Evolutionary conservation across 2,888 invertebrate species (phyloP), one percentile per base, ranked within the genome.

Genomic region (Cloeon dipterum): DNA sequence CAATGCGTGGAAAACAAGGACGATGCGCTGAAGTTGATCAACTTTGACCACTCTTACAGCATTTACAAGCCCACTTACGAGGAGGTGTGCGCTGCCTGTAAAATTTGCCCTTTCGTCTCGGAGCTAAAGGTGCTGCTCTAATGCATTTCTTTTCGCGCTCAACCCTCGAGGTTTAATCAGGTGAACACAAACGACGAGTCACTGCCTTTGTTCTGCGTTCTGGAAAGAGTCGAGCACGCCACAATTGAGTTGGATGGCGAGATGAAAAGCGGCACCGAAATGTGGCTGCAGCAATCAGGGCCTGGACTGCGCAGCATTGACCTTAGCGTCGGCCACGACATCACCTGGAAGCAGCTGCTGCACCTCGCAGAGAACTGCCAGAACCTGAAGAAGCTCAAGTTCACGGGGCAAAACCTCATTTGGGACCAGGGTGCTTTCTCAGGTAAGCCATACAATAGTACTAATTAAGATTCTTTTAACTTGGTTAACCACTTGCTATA

Each of bases 391-490:
- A 5, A 14, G 5, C n/a, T 29, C 5, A 7, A 16, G 11, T n/a
- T 29, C n/a, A n/a, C 16, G 5, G 29, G 29, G 29, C 16, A n/a
- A 16, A 16, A 29, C 13, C 29, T 29, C 29, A 16, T 29, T 5
- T 29, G 29, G 29, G 29, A 29, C 16, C 13, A 29, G 14, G 29
- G 29, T n/a, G 29, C 29, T n/a, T n/a, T n/a, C n/a, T n/a, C n/a
- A n/a, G n/a, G n/a, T n/a, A n/a, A n/a, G n/a, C n/a, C n/a, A n/a
- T n/a, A n/a, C n/a, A n/a, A n/a, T n/a, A n/a, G n/a, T n/a, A n/a
- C n/a, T n/a, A n/a, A n/a, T n/a, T n/a, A n/a, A n/a, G n/a, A n/a
- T n/a, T n/a, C n/a, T n/a, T n/a, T n/a, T n/a, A n/a, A n/a, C n/a
- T n/a, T n/a, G n/a, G n/a, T n/a, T n/a, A n/a, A n/a, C n/a, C n/a